Conservation (phyloP, 2,797 vertebrate genomes). For the Pagetopsis macropterus region DNA sequence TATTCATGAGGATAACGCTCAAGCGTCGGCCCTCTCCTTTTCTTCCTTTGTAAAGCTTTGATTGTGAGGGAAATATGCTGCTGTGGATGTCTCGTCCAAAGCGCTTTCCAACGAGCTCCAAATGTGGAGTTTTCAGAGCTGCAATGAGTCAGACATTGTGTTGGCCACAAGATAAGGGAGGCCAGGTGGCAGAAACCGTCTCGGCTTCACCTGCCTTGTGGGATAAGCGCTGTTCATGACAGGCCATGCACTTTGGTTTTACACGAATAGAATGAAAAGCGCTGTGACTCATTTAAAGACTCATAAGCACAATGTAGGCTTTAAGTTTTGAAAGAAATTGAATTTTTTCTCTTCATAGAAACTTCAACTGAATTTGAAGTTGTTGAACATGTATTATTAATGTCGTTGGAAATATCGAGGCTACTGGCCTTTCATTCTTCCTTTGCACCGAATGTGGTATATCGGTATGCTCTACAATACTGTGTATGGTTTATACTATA, state of each 20-base stretch:
- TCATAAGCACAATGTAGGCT: conserved; percentile 17
- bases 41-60: conserved; percentile 74
- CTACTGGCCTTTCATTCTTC: neutral
- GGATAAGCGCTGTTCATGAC: conserved; percentile 45
- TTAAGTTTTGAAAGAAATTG: conserved; percentile 8
- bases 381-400: conserved; percentile 5
- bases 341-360: conserved; percentile 8
- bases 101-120: conserved; percentile 59
- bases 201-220: conserved; percentile 49
- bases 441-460: neutral
- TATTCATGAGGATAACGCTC: conserved; percentile 77
- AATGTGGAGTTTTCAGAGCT: conserved; percentile 54
- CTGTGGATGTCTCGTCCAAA: conserved; percentile 66
- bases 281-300: conserved; percentile 30
- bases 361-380: conserved; percentile 2
- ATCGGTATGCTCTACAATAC: neutral
- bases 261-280: conserved; percentile 34
- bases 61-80: conserved; percentile 75
- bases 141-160: conserved; percentile 64
- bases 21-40: conserved; percentile 56
- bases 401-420: neutral
- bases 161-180: conserved; percentile 61
- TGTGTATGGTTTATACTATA: too few relatives aligned
- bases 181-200: conserved; percentile 68
- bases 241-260: conserved; percentile 41